A percentile compares a stretch with the other conserved stretches of the same genome.
These are phyloP conservation scores for Myopa testacea DNA, from an alignment of 2,888 invertebrate species.

Conservation along the genomic window DNA sequence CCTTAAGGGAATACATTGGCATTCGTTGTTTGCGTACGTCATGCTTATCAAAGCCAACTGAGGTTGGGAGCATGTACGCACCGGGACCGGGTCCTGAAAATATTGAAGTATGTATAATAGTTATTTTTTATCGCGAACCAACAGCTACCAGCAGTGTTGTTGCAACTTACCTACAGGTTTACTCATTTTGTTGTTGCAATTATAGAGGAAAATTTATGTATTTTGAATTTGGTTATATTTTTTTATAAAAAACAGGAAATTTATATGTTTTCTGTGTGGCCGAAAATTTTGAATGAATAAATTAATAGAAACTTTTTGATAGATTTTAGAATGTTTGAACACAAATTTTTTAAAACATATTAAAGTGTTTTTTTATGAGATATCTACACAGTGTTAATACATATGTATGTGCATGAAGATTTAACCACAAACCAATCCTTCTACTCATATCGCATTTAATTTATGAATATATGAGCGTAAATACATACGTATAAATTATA, in stretches of 20 bases:
- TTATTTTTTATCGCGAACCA: not conserved
- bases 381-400: not conserved
- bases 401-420: not conserved
- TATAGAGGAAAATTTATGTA: slow-evolving; percentile 50
- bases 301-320: slow-evolving; percentile 36
- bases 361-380: not conserved
- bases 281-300: slow-evolving; percentile 41
- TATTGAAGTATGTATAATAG: not conserved
- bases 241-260: slow-evolving; percentile 40
- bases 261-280: slow-evolving; percentile 26
- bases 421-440: not conserved
- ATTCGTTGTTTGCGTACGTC: slow-evolving; percentile 71
- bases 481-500: not conserved
- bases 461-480: not conserved
- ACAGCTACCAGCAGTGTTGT: not conserved
- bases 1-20: slow-evolving; percentile 67
- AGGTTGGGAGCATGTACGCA: slow-evolving; percentile 71
- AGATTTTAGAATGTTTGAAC: not conserved
- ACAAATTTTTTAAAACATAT: slow-evolving; percentile 17
- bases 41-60: slow-evolving; percentile 72
- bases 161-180: slow-evolving; percentile 41
- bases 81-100: slow-evolving; percentile 73
- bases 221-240: slow-evolving; percentile 53
- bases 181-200: slow-evolving; percentile 54
- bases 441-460: not conserved